Evolutionary conservation across 1,140 invertebrate genomes (phyloP).

Genomic region (Diachasmimorpha longicaudata): DNA sequence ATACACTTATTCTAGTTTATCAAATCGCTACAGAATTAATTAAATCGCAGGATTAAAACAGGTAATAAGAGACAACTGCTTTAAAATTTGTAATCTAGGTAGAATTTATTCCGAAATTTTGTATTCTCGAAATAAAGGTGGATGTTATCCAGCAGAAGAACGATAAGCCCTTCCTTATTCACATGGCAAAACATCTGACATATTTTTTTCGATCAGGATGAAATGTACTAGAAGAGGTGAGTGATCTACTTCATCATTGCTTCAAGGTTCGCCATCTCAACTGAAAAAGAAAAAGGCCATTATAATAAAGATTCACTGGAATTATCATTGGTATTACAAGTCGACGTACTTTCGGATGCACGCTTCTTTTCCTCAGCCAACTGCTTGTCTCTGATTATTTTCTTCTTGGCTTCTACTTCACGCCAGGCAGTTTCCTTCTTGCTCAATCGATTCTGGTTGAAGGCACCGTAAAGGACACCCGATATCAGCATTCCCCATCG

Average conservation of each 20-base stretch:
- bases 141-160: neutral
- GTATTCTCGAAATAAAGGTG: neutral
- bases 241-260: slow-evolving; percentile 22
- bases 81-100: neutral
- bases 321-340: no score
- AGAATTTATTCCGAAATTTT: neutral
- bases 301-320: neutral
- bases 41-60: no score
- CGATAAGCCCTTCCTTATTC: slow-evolving; percentile 3
- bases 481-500: slow-evolving; percentile 74
- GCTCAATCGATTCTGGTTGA: slow-evolving; percentile 71
- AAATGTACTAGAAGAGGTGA: slow-evolving; percentile 19
- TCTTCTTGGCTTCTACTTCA: slow-evolving; percentile 71
- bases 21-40: no score
- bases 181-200: neutral
- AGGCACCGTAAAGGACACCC: slow-evolving; percentile 74
- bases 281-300: slow-evolving; percentile 35
- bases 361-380: slow-evolving; percentile 71
- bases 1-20: no score
- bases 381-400: slow-evolving; percentile 72
- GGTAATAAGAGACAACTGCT: neutral
- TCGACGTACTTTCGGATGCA: slow-evolving; percentile 58
- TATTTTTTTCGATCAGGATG: neutral
- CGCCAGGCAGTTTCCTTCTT: slow-evolving; percentile 71
- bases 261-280: slow-evolving; percentile 31